Evolutionary conservation across 2,797 vertebrate species (phyloP).

Genomic region (Gymnothorax javanicus): DNA sequence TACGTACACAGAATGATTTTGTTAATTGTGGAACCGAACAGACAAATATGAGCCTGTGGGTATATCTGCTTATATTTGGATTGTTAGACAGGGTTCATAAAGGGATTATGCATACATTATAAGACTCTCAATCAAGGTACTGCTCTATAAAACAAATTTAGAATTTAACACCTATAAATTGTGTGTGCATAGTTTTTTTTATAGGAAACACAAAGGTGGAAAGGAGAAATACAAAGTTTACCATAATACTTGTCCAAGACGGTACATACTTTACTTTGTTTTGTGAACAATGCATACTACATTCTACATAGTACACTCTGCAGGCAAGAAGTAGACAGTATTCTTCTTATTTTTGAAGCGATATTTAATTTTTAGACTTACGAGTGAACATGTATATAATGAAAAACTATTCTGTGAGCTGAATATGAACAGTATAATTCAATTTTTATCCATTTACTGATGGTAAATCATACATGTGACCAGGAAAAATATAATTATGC

Average conservation of each 20-base stretch:
- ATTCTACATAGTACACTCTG: background rate
- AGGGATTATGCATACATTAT: background rate
- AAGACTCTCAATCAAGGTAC: background rate
- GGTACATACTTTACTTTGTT: constrained; percentile 3
- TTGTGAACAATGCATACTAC: constrained; percentile 11
- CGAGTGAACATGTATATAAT: constrained; percentile 9
- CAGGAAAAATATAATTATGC: constrained; percentile 1
- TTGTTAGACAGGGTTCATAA: background rate
- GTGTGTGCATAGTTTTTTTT: background rate
- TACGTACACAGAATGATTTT: background rate
- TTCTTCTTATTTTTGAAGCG: background rate
- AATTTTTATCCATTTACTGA: background rate
- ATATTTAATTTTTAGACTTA: background rate
- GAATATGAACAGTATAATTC: background rate
- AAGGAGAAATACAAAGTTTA: background rate
- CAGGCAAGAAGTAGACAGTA: background rate
- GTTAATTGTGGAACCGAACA: background rate
- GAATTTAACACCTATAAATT: background rate
- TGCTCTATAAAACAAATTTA: background rate
- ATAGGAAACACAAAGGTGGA: background rate
- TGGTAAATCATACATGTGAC: background rate
- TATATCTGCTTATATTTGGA: background rate
- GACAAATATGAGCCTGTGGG: background rate
- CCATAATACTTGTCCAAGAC: background rate
- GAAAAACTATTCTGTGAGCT: background rate